phyloP scores from a whole-genome alignment of 2,797 vertebrate genomes.

The Coendou prehensilis region DNA sequence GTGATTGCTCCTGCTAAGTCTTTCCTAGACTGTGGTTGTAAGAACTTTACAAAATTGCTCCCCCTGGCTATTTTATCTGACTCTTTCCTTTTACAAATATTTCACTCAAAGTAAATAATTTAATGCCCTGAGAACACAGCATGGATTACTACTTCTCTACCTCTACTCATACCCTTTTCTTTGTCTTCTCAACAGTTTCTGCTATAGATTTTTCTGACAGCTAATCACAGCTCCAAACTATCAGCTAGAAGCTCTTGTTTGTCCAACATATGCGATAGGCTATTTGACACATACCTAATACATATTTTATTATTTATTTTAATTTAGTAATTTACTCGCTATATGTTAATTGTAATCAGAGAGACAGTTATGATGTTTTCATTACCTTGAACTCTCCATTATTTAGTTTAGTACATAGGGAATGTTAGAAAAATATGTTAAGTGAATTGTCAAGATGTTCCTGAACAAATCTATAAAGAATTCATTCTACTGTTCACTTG shows the following conservation, averaged over 20 bases:
- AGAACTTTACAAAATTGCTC: neutral
- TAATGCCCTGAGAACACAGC: neutral
- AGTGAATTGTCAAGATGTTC: neutral
- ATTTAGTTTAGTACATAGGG: neutral
- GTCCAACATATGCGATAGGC: neutral
- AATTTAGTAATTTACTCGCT: neutral
- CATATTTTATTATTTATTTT: neutral
- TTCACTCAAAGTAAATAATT: slow-evolving; percentile 15
- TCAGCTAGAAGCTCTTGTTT: neutral
- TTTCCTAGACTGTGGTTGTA: neutral
- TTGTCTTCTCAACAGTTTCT: neutral
- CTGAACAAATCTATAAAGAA: neutral
- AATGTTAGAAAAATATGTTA: neutral
- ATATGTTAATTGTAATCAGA: neutral
- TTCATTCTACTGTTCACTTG: neutral
- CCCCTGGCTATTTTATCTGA: neutral
- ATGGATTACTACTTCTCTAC: neutral
- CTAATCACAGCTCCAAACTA: neutral
- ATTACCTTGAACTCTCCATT: neutral
- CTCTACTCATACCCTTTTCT: neutral
- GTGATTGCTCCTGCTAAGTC: neutral
- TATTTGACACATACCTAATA: neutral
- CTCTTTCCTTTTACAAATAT: neutral
- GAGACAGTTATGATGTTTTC: neutral
- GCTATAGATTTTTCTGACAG: neutral